Base-by-base conservation (phyloP, 2,113 vertebrate species). In the Heteronetta atricapilla region DNA sequence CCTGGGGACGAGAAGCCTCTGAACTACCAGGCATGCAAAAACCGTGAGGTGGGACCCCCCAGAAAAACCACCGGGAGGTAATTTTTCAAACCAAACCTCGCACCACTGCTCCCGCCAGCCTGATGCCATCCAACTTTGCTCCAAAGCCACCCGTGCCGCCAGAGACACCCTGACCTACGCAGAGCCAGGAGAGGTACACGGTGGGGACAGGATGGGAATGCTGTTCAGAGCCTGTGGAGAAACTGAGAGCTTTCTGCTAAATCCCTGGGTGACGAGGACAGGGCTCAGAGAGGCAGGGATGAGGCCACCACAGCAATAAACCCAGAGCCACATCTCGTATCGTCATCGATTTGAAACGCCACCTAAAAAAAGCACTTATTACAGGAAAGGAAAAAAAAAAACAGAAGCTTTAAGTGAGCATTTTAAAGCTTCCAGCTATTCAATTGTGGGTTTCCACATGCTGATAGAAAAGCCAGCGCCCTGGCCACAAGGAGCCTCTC, bases 391-490 rank as follows among this genome's bases (percentile, higher is more conserved):
- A 62, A 81, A 85, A 67, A 81, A 13, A 90, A 82, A 13, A 89
- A 82, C 90, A 85, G 66, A 93, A 88, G 23, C 48, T 17, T 15
- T 84, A 70, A 82, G 62, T 85, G 83, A 84, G 62, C 84, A 52
- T 75, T 97, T 94, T 72, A 89, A 78, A 90, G 80, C 80, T 92
- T 82, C 94, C 15, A 77, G 62, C 90, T 89, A 81, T 95, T 95
- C 94, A 95, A 95, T 34, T 95, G 90, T 87, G 91, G 82, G 63
- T 94, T 94, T 89, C 91, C 68, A 2, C 69, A 82, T 0, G 3
- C 33, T 53, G 90, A 81, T 46, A 44, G 76, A 85, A 53, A 84
- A 96, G 46, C 8, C 50, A 67, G 44, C 0, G 4, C 75, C 80
- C 95, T 68, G 7, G n/a, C 69, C 8, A 3, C 80, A 88, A 78